phyloP scores from a whole-genome alignment of 2,888 invertebrate species.

The Megastigmus dorsalis region DNA sequence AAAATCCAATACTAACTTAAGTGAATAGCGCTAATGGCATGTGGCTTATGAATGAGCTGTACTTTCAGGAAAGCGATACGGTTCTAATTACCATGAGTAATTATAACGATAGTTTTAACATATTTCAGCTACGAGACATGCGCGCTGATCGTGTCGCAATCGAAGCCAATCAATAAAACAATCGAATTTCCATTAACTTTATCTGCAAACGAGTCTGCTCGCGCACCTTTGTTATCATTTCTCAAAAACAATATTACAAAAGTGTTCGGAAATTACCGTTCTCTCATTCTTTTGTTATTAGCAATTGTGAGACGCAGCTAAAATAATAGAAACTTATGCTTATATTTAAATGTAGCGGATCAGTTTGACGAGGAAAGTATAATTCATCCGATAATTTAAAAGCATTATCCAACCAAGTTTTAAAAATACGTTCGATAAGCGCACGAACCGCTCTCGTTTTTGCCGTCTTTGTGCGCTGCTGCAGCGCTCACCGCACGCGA shows the following conservation, averaged over 20 bases:
- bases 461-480: slow-evolving; percentile 19
- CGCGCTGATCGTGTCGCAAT: slow-evolving; percentile 12
- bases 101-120: slow-evolving; percentile 11
- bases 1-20: too few species aligned
- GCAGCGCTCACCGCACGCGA: too few species aligned
- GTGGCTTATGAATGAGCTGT: neutral
- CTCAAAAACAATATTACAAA: too few species aligned
- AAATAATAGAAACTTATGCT: too few species aligned
- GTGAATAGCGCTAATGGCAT: slow-evolving; percentile 11
- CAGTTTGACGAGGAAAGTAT: too few species aligned
- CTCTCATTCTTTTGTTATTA: too few species aligned
- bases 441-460: neutral
- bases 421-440: slow-evolving; percentile 3
- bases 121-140: slow-evolving; percentile 13
- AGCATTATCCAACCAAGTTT: neutral
- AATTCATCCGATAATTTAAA: neutral
- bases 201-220: too few species aligned
- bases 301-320: too few species aligned
- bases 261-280: too few species aligned
- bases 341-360: too few species aligned
- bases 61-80: slow-evolving; percentile 8
- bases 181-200: neutral
- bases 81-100: slow-evolving; percentile 47
- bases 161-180: slow-evolving; percentile 17
- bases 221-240: too few species aligned